Base-by-base conservation (phyloP, 1,140 invertebrate species). In the Zaprionus tsacasi region DNA sequence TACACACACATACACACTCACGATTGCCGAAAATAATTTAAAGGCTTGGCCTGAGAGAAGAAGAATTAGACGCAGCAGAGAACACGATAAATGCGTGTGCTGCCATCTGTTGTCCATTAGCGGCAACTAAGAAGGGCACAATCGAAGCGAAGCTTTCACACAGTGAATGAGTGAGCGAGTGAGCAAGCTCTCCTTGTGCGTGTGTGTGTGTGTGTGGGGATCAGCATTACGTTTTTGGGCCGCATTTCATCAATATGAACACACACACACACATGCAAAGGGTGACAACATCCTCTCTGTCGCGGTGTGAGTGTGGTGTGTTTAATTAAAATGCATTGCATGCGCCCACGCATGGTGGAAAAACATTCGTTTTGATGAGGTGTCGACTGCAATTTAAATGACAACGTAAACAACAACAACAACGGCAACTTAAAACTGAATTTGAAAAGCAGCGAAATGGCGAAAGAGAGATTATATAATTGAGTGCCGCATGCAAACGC, bases 311-410 rank as follows among this genome's bases (percentile, higher is more conserved):
- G 50, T 48, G 61, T 60, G 40, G 43, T 64, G 63, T 52, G 43
- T 38, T 65, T 65, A 76, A 89, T 88, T 88, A 71, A 82, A 70
- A 82, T 82, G 73, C 79, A 77, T 52, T 59, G 67, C 78, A 76
- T 61, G 76, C 64, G 38, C 48, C 30, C 50, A 63, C 57, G 68
- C 50, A 60, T 71, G 78, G 83, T 89, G 81, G 76, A 81, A 79
- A 89, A 90, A 89, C 85, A 89, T 67, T 89, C 85, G 71, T 90
- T 89, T 85, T 90, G 79, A 89, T 85, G 86, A 90, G 86, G 85
- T 89, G 85, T 89, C 70, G 85, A 73, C 78, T 85, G 75, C 81
- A 81, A 86, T 89, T 90, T 89, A 85, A 89, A 89, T 78, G 78
- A 81, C 81, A 79, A 68, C 74, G 50, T 70, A 45, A 68, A 77